Percentiles rank a stretch among this genome's conserved stretches.
These are phyloP conservation scores for Litoditis marina DNA, from an alignment of 2,888 invertebrate species.

Conservation along the genomic window DNA sequence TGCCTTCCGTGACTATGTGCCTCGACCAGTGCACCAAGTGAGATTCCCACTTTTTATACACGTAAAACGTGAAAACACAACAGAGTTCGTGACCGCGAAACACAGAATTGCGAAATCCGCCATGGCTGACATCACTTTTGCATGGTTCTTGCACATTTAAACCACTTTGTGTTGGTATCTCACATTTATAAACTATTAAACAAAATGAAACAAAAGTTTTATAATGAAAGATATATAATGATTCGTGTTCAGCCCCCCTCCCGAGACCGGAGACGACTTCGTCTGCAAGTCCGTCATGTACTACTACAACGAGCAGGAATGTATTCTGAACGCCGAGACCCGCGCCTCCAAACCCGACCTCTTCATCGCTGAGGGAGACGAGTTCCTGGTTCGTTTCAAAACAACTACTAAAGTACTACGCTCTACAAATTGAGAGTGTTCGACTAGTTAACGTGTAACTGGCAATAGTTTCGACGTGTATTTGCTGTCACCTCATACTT, in stretches of 20 bases:
- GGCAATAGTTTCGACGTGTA: no score
- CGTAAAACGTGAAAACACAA: no score
- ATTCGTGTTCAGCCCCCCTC: constrained; percentile 54
- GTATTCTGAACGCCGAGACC: constrained; percentile 61
- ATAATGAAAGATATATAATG: neutral
- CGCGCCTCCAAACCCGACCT: constrained; percentile 58
- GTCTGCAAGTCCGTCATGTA: constrained; percentile 62
- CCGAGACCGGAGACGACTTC: constrained; percentile 60
- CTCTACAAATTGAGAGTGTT: no score
- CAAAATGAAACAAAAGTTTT: no score
- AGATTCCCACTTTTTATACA: constrained; percentile 1
- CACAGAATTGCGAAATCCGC: no score
- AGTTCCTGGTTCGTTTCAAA: constrained; percentile 33
- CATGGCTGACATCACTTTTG: no score
- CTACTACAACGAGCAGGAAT: constrained; percentile 62
- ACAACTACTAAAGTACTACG: neutral
- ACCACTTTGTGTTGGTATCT: no score
- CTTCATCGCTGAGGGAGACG: constrained; percentile 59
- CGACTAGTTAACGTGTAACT: no score
- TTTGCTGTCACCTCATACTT: no score
- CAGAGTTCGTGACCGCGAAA: no score
- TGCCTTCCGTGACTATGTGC: constrained; percentile 61
- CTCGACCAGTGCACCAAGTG: constrained; percentile 61
- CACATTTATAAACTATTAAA: no score
- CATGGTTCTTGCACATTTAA: no score